These are phyloP conservation scores for Brienomyrus longianalis DNA, from an alignment of 2,113 vertebrate species.

Conservation along the genomic window DNA sequence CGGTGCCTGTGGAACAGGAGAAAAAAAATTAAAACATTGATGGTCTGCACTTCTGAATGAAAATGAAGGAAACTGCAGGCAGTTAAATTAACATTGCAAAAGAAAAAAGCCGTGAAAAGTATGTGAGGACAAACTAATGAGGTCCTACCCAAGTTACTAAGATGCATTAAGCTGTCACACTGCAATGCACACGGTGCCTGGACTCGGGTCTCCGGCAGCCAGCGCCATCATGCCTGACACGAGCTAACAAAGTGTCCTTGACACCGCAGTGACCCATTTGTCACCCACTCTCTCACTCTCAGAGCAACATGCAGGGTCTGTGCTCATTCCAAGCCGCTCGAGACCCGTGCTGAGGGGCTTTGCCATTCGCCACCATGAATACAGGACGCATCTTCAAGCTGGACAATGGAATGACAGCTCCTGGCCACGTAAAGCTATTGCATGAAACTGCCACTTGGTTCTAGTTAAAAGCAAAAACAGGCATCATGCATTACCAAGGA, in stretches of 20 bases:
- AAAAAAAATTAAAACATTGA: neutral
- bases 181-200: neutral
- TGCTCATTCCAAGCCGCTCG: neutral
- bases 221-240: neutral
- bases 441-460: neutral
- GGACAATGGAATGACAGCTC: neutral
- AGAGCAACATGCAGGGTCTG: conserved; percentile 4
- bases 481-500: neutral
- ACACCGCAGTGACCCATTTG: neutral
- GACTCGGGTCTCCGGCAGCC: neutral
- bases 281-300: neutral
- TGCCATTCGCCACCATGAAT: neutral
- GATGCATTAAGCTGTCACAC: neutral
- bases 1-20: conserved; percentile 60
- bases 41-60: neutral
- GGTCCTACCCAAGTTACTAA: neutral
- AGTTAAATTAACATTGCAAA: neutral
- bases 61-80: neutral
- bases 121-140: neutral
- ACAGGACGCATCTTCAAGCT: neutral
- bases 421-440: neutral
- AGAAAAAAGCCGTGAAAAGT: neutral
- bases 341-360: neutral
- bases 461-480: neutral
- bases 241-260: neutral